phyloP scores from a whole-genome alignment of 2,797 vertebrate species.

The Zalophus californianus region DNA sequence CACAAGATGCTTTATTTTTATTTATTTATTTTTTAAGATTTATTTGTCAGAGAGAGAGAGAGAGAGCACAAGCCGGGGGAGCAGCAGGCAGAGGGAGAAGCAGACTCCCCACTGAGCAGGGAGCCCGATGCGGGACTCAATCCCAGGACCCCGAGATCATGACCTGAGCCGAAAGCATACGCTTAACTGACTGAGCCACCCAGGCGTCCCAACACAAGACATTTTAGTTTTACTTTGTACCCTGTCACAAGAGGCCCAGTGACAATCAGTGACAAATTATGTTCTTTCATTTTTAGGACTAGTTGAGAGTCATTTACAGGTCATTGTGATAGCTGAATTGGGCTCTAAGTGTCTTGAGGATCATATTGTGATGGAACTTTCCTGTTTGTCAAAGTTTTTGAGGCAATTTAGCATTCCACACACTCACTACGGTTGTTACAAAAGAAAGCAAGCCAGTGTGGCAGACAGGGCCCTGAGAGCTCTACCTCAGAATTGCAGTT shows the following conservation, averaged over 20 bases:
- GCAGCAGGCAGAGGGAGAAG: not conserved
- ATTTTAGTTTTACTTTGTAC: not conserved
- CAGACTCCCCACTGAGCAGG: not conserved
- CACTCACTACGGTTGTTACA: not conserved
- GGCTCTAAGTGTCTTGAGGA: not conserved
- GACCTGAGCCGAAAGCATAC: not conserved
- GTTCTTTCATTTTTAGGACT: not conserved
- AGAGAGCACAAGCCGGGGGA: too few species aligned
- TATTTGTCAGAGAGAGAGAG: not conserved
- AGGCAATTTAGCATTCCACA: fast-evolving
- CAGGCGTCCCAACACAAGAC: not conserved
- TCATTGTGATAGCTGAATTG: not conserved
- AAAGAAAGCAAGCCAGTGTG: not conserved
- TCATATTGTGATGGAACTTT: not conserved
- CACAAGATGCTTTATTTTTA: not conserved
- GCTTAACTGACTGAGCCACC: not conserved
- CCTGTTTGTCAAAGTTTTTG: not conserved
- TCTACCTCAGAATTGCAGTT: not conserved
- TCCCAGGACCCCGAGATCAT: not conserved
- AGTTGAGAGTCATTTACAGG: not conserved
- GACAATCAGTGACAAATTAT: not conserved
- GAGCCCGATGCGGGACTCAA: not conserved
- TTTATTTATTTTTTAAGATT: not conserved
- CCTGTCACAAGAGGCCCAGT: not conserved
- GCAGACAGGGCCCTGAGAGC: fast-evolving